A percentile compares a stretch with the other conserved stretches of the same genome.
phyloP scores from a whole-genome alignment of 2,797 vertebrate genomes.

The Paramormyrops hopkinsi region DNA sequence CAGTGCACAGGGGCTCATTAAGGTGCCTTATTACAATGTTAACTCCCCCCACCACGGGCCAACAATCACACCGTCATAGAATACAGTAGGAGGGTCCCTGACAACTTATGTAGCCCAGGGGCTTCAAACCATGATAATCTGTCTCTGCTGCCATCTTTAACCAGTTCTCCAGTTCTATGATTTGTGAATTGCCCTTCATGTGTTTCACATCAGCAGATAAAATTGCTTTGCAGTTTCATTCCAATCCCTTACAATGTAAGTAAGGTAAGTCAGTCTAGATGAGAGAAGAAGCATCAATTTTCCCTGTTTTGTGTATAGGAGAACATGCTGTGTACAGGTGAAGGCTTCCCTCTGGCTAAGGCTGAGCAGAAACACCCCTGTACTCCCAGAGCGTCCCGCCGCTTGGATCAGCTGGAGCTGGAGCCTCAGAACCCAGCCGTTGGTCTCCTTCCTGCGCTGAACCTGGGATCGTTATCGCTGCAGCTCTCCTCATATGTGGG shows the following conservation, averaged over 20 bases:
- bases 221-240: not conserved
- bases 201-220: not conserved
- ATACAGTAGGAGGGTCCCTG: not conserved
- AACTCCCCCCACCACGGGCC: not conserved
- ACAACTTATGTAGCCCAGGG: not conserved
- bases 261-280: not conserved
- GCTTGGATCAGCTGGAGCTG: not conserved
- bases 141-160: not conserved
- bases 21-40: not conserved
- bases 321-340: not conserved
- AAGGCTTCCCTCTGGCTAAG: not conserved
- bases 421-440: not conserved
- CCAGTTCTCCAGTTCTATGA: not conserved
- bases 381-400: not conserved
- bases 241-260: not conserved
- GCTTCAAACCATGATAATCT: not conserved
- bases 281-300: not conserved
- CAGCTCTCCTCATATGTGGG: conserved; percentile 85
- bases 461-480: conserved; percentile 50
- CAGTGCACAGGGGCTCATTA: not conserved
- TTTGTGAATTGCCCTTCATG: not conserved
- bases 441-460: conserved; percentile 35
- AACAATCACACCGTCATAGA: not conserved
- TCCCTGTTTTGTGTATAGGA: not conserved
- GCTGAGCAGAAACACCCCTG: not conserved